Evolutionary conservation across 2,888 invertebrate genomes (phyloP).

Genomic region (Drosophila seclusa): DNA sequence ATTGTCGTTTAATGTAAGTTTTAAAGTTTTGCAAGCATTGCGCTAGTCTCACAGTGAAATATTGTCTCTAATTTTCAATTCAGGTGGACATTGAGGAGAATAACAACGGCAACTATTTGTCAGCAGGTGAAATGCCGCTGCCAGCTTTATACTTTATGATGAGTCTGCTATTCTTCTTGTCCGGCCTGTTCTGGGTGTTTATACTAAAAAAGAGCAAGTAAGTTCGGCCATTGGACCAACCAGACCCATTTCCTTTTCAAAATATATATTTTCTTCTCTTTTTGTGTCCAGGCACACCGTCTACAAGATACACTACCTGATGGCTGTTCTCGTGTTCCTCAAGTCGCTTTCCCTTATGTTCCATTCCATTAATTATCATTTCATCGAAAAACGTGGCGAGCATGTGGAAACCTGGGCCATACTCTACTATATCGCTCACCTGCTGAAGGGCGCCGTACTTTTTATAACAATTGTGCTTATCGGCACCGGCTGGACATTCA

Average conservation of each 20-base stretch:
- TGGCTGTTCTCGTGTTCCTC: constrained; percentile 96
- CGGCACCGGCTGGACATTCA: constrained; percentile 99
- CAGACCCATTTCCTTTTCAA: constrained; percentile 2
- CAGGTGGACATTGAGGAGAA: constrained; percentile 95
- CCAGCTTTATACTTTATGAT: constrained; percentile 97
- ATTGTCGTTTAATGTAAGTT: constrained; percentile 89
- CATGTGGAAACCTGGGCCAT: constrained; percentile 99
- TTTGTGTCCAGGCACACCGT: constrained; percentile 89
- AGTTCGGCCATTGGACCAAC: constrained; percentile 53
- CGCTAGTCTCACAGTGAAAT: background rate
- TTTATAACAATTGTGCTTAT: constrained; percentile 98
- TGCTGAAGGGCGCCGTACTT: constrained; percentile 96
- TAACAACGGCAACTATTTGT: constrained; percentile 93
- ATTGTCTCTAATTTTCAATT: constrained; percentile 30
- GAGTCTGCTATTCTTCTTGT: constrained; percentile 94
- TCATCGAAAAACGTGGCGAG: constrained; percentile 95
- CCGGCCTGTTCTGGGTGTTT: constrained; percentile 97
- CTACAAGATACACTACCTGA: constrained; percentile 98
- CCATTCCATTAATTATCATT: constrained; percentile 97
- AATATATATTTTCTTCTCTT: constrained; percentile 38
- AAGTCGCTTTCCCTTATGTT: constrained; percentile 97
- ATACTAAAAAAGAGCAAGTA: constrained; percentile 92
- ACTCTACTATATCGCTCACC: constrained; percentile 98
- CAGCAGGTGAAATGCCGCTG: constrained; percentile 98
- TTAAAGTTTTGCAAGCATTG: background rate